Evolutionary conservation across 2,113 vertebrate genomes (phyloP), one percentile per base, ranked within the genome.

Genomic region (Tupaia tana): DNA sequence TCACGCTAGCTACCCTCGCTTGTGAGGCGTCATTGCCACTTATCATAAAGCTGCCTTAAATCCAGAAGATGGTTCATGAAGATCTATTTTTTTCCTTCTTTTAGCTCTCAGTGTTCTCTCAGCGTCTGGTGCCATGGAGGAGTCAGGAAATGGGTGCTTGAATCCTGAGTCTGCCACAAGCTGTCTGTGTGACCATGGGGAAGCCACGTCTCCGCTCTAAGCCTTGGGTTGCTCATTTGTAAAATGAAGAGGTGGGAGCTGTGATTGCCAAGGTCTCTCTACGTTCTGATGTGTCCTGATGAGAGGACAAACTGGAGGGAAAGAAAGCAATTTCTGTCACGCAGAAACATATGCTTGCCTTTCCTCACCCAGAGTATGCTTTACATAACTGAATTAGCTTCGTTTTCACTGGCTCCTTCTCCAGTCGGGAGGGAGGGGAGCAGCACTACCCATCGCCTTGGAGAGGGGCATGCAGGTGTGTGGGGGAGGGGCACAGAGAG

Each of bases 1-100:
- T 98, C 98, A 98, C 97, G 95, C 97, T 98, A 97, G 96, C 98
- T 98, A 96, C 97, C 96, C 89, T 94, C 96, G 96, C 95, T 98
- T 98, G 96, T 95, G 95, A 98, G 96, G 96, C 98, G 96, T 73
- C 96, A 84, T 92, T 95, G 95, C 97, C 87, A 91, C 96, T 97
- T 93, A 96, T 97, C 97, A 97, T 96, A 96, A 95, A 96, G 95
- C 79, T 96, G 93, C 97, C 96, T 97, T 97, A 97, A 97, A 97
- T 94, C 93, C 95, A 85, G 67, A 96, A 97, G 79, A 89, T 95
- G 95, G 6, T 56, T 29, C 69, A 34, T 43, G 61, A 89, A 24
- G 67, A 34, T 75, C 66, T 85, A 10, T 29, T 83, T 54, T 34
- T 73, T 58, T 31, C n/a, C 78, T 94, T 78, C 64, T 96, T 96